Evolutionary conservation across 1,140 invertebrate species (phyloP).

Genomic region (Listronotus bonariensis): DNA sequence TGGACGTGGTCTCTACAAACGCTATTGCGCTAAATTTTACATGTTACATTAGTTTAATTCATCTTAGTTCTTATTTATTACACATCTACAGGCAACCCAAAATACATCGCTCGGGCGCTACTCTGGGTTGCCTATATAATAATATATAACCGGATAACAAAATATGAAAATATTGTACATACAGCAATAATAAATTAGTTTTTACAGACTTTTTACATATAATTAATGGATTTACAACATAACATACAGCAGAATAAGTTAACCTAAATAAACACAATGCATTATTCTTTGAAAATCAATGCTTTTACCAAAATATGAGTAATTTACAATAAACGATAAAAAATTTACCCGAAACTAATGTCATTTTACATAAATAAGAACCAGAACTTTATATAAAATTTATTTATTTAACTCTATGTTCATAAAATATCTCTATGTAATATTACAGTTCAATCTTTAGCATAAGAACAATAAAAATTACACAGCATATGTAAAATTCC

Average conservation of each 20-base stretch:
- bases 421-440: conserved; percentile 34
- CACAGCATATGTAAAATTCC: too few relatives aligned
- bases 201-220: conserved; percentile 9
- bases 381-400: conserved; percentile 21
- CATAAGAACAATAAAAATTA: background rate
- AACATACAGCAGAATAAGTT: too few relatives aligned
- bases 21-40: conserved; percentile 20
- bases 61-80: conserved; percentile 33
- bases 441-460: conserved; percentile 25
- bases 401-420: conserved; percentile 24
- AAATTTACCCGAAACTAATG: background rate
- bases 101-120: background rate
- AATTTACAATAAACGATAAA: background rate
- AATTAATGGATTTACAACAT: too few relatives aligned
- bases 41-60: conserved; percentile 11
- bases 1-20: conserved; percentile 33
- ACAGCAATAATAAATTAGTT: conserved; percentile 22
- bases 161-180: conserved; percentile 23
- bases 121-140: too few relatives aligned
- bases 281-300: too few relatives aligned
- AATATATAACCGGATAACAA: too few relatives aligned
- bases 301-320: background rate
- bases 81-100: background rate
- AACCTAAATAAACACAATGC: too few relatives aligned
- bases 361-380: conserved; percentile 19